Evolutionary conservation across 2,113 vertebrate species (phyloP), one percentile per base, ranked within the genome.

Genomic region (Aspidoscelis tigris): DNA sequence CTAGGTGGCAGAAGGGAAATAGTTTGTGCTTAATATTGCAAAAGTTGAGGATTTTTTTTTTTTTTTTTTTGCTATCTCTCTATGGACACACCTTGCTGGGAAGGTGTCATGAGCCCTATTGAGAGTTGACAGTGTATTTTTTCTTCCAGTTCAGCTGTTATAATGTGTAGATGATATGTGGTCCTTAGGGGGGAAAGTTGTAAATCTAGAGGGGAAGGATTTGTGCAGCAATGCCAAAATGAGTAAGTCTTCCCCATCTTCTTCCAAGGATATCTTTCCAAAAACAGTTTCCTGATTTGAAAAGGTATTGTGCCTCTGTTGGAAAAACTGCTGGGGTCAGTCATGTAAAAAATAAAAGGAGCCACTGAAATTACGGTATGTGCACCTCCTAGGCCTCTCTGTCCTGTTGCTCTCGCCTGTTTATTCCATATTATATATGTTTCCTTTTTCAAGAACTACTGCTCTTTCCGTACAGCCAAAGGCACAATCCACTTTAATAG

Each of bases 1-100:
- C 92, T 95, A 95, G 94, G 84, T 94, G 93, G 92, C 92, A 94
- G 92, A 87, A 93, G 76, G 86, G 90, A 94, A 94, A 87, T 95
- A 89, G 61, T 41, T 73, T 86, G 0, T 78, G 85, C 68, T 89
- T 90, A 78, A 88, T 78, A 89, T 89, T 89, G 53, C 70, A 77
- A 24, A 24, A 53, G 1, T 0, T 61, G 11, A 82, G 72, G 47
- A 80, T n/a, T n/a, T n/a, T n/a, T n/a, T n/a, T 33, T 33, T 33
- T 33, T 84, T 85, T 84, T 1, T 0, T 50, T 47, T 89, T 90
- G 79, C 69, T 50, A 58, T 33, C 47, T 5, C 47, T 76, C 74
- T 61, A 55, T 61, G 76, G 11, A 61, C n/a, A 20, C 58, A 18
- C 53, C 21, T 58, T 7, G 39, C 39, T 39, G 24, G 76, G 12